Conservation (phyloP, 1,140 invertebrate genomes). For the Musca domestica region DNA sequence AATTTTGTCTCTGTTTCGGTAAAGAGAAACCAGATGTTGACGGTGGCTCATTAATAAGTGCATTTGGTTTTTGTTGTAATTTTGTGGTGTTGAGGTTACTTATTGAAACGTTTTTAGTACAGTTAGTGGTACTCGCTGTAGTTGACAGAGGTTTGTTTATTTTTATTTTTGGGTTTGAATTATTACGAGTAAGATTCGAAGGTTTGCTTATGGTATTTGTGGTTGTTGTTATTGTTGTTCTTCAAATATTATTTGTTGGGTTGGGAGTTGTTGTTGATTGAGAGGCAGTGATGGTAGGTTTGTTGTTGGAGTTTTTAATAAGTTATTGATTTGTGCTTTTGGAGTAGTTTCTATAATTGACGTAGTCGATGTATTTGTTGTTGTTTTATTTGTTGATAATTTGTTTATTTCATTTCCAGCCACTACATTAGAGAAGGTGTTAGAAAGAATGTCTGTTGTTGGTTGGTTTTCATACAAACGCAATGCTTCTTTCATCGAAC, state of each 20-base stretch:
- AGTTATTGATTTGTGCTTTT: too few relatives aligned
- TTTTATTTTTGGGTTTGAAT: background rate
- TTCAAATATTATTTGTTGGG: background rate
- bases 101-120: background rate
- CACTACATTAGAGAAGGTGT: too few relatives aligned
- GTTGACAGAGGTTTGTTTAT: background rate
- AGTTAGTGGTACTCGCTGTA: background rate
- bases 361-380: too few relatives aligned
- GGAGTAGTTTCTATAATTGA: too few relatives aligned
- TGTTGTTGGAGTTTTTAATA: background rate
- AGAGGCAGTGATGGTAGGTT: background rate
- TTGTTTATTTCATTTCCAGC: too few relatives aligned
- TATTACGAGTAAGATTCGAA: too few relatives aligned
- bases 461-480: background rate
- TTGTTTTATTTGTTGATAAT: too few relatives aligned
- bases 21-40: background rate
- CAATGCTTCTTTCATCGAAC: constrained; percentile 1
- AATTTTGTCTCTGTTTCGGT: background rate
- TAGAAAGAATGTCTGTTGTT: too few relatives aligned
- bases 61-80: background rate
- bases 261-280: background rate
- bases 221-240: background rate
- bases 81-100: too few relatives aligned
- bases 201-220: background rate
- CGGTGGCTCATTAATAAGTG: background rate